Evolutionary conservation across 2,888 invertebrate genomes (phyloP).

Genomic region (Clanis bilineata): DNA sequence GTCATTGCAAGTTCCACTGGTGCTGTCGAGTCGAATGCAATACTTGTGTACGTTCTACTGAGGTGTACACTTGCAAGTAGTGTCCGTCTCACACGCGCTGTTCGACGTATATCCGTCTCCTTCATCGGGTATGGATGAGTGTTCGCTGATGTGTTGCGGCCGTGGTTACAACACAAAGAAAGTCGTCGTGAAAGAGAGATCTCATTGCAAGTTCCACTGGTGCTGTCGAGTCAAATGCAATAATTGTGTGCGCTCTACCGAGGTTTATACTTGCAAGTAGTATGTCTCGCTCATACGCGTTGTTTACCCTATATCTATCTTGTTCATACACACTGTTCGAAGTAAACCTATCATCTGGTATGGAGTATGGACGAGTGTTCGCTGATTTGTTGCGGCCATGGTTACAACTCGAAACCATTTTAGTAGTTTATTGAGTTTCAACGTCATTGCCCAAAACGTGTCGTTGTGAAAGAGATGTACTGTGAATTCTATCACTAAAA

Average conservation of each 20-base stretch:
- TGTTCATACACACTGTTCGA: too few relatives aligned
- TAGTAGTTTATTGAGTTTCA: too few relatives aligned
- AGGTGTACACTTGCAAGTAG: too few relatives aligned
- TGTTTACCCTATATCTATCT: background rate
- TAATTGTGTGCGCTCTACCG: conserved; percentile 72
- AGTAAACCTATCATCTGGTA: conserved; percentile 51
- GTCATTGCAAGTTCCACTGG: background rate
- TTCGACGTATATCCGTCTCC: too few relatives aligned
- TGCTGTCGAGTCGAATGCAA: background rate
- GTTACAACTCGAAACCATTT: conserved; percentile 96
- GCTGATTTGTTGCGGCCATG: conserved; percentile 95
- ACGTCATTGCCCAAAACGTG: too few relatives aligned
- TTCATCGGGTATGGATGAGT: conserved; percentile 91
- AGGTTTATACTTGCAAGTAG: background rate
- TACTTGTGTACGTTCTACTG: too few relatives aligned
- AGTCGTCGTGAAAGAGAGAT: conserved; percentile 88
- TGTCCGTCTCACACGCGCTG: too few relatives aligned
- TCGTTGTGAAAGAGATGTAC: too few relatives aligned
- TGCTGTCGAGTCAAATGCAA: conserved; percentile 97
- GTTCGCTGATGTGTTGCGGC: conserved; percentile 95
- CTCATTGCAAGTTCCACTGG: conserved; percentile 98
- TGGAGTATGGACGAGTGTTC: conserved; percentile 93
- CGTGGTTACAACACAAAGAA: conserved; percentile 95
- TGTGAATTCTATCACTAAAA: too few relatives aligned
- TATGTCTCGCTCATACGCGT: background rate